phyloP scores from a whole-genome alignment of 35 echinoderm and acorn worm species.

The Acanthaster planci region DNA sequence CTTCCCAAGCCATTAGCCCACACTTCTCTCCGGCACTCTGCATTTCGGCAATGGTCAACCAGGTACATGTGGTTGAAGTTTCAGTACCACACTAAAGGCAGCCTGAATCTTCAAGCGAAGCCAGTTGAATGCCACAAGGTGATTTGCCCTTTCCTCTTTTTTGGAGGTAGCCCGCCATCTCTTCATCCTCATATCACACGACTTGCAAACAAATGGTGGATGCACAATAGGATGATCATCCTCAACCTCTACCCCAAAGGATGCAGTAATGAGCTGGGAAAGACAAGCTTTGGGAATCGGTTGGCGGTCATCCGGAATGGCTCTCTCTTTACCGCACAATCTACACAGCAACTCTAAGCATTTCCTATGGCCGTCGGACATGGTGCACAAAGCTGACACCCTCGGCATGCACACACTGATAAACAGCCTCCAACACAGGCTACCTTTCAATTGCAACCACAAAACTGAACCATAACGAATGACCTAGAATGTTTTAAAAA shows the following conservation, averaged over 20 bases:
- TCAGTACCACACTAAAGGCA: constrained; percentile 16
- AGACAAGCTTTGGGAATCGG: background rate
- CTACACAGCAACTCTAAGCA: background rate
- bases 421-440: no score
- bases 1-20: background rate
- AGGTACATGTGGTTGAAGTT: background rate
- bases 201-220: constrained; percentile 42
- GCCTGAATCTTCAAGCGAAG: background rate
- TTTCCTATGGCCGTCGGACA: background rate
- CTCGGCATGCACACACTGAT: no score
- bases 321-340: background rate
- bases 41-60: background rate
- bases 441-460: no score
- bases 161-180: constrained; percentile 7
- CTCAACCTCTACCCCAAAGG: constrained; percentile 24
- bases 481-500: no score
- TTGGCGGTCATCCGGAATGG: background rate
- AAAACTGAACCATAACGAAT: no score
- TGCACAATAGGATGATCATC: constrained; percentile 29
- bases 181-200: constrained; percentile 46
- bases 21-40: background rate
- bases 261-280: background rate
- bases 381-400: no score
- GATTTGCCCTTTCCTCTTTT: constrained; percentile 23
- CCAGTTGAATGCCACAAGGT: background rate